Evolutionary conservation across 2,113 vertebrate species (phyloP), one percentile per base, ranked within the genome.

Genomic region (Ptychochromis oligacanthus): DNA sequence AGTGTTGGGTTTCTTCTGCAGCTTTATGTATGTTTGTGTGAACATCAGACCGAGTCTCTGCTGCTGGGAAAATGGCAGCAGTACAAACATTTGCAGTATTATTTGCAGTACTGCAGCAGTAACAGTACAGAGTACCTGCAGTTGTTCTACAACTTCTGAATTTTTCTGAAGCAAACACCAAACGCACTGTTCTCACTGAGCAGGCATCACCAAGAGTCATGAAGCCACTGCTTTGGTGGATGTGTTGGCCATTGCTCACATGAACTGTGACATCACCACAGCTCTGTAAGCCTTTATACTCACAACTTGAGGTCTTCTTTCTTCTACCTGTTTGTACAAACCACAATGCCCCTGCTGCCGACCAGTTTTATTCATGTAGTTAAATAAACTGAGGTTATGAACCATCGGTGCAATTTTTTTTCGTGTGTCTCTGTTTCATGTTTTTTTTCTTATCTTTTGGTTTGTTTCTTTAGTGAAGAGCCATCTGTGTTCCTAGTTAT

Each of bases 1-100:
- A 52, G 80, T 79, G 58, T 67, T 79, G 57, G 31, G 67, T 79
- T 87, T 67, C 79, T 75, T 59, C 77, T 57, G 77, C 65, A 83
- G 74, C 26, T 65, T 55, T 12, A 34, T 87, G 70, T 72, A 82
- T 90, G 89, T 82, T 52, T 82, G 78, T 89, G 82, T 80, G 81
- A 65, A 52, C 26, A 87, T 84, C 81, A 46, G 54, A 70, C 40
- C 12, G 36, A 52, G 36, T 18, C 60, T 85, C 64, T 57, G 59
- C 87, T 83, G 72, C 77, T 77, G 85, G 65, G 67, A 84, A 89
- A 84, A 72, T 75, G 56, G 62, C 18, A 80, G 76, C 14, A 76
- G 67, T 17, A 75, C 38, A 36, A 52, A 20, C 43, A 26, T 26
- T 46, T 67, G 64, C 40, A 46, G 24, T 52, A 52, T 28, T 40